phyloP scores from a whole-genome alignment of 2,888 invertebrate genomes.

The Eustalomyia histrio region DNA sequence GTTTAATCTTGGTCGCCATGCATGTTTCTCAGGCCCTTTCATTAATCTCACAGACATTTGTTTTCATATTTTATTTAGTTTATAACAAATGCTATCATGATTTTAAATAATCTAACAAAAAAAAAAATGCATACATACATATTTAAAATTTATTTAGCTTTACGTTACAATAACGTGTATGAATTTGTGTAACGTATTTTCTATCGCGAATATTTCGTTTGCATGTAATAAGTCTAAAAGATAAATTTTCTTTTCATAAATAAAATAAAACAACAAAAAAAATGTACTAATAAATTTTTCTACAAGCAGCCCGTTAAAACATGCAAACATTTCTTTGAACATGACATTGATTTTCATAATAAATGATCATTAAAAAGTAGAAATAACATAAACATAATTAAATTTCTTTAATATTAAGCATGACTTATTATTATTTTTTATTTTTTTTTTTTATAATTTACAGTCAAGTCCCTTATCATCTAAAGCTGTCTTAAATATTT shows the following conservation, averaged over 20 bases:
- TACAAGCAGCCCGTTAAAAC: conserved; percentile 32
- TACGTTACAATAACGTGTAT: conserved; percentile 42
- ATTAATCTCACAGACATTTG: conserved; percentile 60
- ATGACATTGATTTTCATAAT: conserved; percentile 66
- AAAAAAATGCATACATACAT: conserved; percentile 20
- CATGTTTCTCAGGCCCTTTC: conserved; percentile 47
- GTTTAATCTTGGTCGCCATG: conserved; percentile 31
- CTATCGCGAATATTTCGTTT: conserved; percentile 54
- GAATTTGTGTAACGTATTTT: conserved; percentile 40
- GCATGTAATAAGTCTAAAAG: conserved; percentile 44
- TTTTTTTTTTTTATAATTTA: conserved; percentile 58
- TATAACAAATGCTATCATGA: conserved; percentile 51
- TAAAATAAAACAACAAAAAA: conserved; percentile 13
- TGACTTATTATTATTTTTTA: conserved; percentile 17
- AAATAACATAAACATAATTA: conserved; percentile 5
- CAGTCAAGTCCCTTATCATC: conserved; percentile 72
- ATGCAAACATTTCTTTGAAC: conserved; percentile 56
- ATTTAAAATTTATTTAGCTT: conserved; percentile 41
- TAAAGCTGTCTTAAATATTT: conserved; percentile 66
- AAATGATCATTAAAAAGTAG: conserved; percentile 6
- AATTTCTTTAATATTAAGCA: neutral
- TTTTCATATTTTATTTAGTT: conserved; percentile 40
- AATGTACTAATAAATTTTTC: conserved; percentile 53
- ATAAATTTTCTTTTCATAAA: conserved; percentile 52
- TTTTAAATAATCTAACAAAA: conserved; percentile 8